phyloP scores from a whole-genome alignment of 2,797 vertebrate species.

The Decapterus maruadsi region DNA sequence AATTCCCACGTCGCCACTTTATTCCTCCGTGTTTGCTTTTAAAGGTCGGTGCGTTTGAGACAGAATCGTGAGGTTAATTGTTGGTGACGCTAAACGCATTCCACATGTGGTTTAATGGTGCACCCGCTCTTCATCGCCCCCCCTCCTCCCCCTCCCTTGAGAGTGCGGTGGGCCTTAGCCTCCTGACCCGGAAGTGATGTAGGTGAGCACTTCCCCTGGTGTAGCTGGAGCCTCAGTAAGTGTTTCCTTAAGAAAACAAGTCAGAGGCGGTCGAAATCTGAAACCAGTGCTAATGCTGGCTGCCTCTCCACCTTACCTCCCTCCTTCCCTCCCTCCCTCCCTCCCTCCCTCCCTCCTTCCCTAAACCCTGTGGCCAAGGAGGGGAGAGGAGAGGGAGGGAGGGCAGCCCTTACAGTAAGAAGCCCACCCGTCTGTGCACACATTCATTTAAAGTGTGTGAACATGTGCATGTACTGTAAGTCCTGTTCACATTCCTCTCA shows the following conservation, averaged over 20 bases:
- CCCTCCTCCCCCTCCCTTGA: constrained; percentile 3
- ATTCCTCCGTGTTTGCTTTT: constrained; percentile 52
- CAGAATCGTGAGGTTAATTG: constrained; percentile 52
- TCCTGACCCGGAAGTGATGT: constrained; percentile 78
- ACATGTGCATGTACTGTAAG: constrained; percentile 55
- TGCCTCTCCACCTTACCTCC: constrained; percentile 55
- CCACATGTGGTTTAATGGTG: constrained; percentile 53
- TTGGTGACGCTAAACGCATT: constrained; percentile 61
- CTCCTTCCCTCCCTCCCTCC: constrained; percentile 16
- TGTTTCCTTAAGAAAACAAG: constrained; percentile 86
- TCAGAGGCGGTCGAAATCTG: constrained; percentile 74
- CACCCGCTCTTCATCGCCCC: constrained; percentile 33
- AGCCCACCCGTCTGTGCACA: constrained; percentile 39
- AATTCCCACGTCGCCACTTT: not conserved
- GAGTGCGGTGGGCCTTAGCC: constrained; percentile 61
- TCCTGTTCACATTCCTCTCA: constrained; percentile 58
- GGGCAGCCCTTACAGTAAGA: constrained; percentile 24
- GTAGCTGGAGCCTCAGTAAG: constrained; percentile 73
- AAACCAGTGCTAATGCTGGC: constrained; percentile 77
- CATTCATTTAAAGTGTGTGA: constrained; percentile 60
- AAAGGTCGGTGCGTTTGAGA: constrained; percentile 46
- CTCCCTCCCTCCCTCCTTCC: constrained; percentile 22
- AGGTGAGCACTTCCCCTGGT: constrained; percentile 77
- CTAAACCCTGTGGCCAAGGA: constrained; percentile 26
- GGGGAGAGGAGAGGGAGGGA: not conserved